Conservation (phyloP, 2,113 vertebrate species). For the Gadus macrocephalus region DNA sequence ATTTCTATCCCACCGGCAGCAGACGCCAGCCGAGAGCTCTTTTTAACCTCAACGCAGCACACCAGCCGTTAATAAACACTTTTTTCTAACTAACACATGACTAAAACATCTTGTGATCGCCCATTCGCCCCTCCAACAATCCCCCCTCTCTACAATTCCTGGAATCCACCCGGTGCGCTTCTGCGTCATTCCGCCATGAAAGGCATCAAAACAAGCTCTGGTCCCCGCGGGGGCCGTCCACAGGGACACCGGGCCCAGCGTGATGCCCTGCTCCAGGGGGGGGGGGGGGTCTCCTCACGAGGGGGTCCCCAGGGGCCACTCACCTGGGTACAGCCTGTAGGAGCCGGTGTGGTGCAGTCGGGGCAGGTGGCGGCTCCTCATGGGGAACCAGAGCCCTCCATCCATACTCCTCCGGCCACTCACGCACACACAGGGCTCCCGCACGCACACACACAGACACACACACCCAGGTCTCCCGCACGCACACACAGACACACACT, state of each 20-base stretch:
- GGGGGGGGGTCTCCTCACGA: too few relatives aligned
- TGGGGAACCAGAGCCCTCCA: conserved; percentile 83
- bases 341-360: conserved; percentile 91
- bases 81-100: background rate
- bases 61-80: background rate
- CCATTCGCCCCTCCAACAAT: background rate
- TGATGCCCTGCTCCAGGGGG: background rate
- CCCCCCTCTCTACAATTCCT: background rate
- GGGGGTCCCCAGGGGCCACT: conserved; percentile 31
- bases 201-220: background rate
- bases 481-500: conserved; percentile 5
- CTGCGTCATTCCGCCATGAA: background rate
- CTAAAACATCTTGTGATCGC: background rate
- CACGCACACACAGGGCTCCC: conserved; percentile 20
- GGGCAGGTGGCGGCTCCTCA: conserved; percentile 84
- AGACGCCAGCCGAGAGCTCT: background rate
- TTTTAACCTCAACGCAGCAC: background rate
- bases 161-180: background rate
- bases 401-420: conserved; percentile 76
- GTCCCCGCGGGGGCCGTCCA: background rate
- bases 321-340: conserved; percentile 94
- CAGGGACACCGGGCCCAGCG: too few relatives aligned
- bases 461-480: background rate
- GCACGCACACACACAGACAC: conserved; percentile 2
- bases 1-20: too few relatives aligned